phyloP scores from a whole-genome alignment of 2,113 vertebrate genomes.

The Strix aluco region DNA sequence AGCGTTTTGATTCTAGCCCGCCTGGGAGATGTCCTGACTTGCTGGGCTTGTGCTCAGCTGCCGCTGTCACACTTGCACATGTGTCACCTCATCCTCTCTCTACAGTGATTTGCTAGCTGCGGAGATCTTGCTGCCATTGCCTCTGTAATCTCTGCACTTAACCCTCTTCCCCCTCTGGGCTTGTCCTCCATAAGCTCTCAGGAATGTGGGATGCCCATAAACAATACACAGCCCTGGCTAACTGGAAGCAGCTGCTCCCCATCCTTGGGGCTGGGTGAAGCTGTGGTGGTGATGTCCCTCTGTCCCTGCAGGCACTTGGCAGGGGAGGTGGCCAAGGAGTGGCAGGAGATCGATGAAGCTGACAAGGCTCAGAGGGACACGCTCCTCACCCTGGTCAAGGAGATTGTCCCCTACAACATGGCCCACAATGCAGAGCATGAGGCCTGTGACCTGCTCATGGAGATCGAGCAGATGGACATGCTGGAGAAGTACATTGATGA shows the following conservation, averaged over 20 bases:
- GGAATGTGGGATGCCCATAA: not conserved
- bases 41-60: not conserved
- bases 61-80: rapidly evolving
- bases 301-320: constrained; percentile 84
- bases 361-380: constrained; percentile 93
- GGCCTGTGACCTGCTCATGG: constrained; percentile 97
- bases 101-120: not conserved
- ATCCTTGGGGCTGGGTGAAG: not conserved
- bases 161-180: not conserved
- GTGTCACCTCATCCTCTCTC: not conserved
- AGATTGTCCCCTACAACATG: constrained; percentile 98
- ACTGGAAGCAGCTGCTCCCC: not conserved
- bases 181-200: not conserved
- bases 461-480: constrained; percentile 97
- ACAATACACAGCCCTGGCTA: not conserved
- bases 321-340: constrained; percentile 97
- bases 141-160: not conserved
- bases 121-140: not conserved
- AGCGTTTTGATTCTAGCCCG: rapidly evolving
- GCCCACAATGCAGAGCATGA: constrained; percentile 97
- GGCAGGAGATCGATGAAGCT: constrained; percentile 95
- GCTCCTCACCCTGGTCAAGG: constrained; percentile 91
- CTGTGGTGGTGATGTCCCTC: not conserved
- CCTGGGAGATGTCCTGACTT: not conserved
- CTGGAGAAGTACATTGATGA: constrained; percentile 95